Conservation (phyloP, 2,797 vertebrate species). For the Pangasius mekongensis region DNA sequence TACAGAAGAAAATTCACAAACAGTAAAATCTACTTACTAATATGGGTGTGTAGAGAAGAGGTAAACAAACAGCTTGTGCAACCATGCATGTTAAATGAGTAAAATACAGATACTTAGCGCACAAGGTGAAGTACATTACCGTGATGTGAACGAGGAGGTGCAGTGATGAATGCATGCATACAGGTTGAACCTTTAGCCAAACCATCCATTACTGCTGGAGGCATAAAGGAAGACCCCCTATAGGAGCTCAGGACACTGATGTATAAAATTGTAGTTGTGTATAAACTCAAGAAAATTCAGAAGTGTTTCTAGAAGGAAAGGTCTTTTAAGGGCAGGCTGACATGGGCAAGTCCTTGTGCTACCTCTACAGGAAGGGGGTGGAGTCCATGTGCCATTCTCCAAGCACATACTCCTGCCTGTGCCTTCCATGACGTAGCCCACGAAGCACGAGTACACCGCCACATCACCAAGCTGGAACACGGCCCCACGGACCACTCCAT, state of each 20-base stretch:
- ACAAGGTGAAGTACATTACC: neutral
- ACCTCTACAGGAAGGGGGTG: conserved; percentile 92
- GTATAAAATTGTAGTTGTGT: neutral
- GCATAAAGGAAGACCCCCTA: no score
- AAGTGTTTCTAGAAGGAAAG: conserved; percentile 10
- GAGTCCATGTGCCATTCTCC: conserved; percentile 94
- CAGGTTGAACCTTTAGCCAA: neutral
- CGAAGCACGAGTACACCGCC: conserved; percentile 92
- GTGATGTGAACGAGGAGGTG: neutral
- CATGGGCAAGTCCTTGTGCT: conserved; percentile 60
- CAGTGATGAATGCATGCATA: neutral
- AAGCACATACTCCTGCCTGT: conserved; percentile 87
- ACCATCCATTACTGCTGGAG: neutral
- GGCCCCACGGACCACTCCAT: conserved; percentile 86
- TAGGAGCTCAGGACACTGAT: neutral
- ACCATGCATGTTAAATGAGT: conserved; percentile 11
- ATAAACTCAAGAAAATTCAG: neutral
- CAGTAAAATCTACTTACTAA: neutral
- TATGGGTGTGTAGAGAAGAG: neutral
- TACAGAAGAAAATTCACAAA: conserved; percentile 11
- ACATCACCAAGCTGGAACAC: conserved; percentile 92
- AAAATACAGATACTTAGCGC: no score
- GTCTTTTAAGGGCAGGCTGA: conserved; percentile 13
- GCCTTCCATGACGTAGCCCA: conserved; percentile 91
- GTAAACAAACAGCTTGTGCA: neutral